Conservation (phyloP, 1,140 invertebrate genomes). For the Drosophila sulfurigaster region DNA sequence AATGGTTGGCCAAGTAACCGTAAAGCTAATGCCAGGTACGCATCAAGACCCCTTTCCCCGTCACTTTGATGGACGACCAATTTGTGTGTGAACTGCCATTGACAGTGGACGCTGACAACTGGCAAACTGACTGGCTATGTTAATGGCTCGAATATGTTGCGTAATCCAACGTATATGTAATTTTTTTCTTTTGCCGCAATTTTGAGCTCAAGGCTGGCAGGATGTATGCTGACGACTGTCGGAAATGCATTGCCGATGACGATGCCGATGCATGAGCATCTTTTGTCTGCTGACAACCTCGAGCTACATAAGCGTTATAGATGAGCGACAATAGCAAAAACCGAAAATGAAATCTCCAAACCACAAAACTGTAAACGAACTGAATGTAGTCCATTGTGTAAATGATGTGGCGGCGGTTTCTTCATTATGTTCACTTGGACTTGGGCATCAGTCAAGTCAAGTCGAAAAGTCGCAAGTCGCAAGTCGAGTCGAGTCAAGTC, state of each 20-base stretch:
- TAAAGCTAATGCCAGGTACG: conserved; percentile 12
- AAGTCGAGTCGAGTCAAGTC: conserved; percentile 63
- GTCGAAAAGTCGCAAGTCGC: no score
- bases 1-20: conserved; percentile 26
- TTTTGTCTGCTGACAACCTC: conserved; percentile 30
- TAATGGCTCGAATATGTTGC: conserved; percentile 62
- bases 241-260: conserved; percentile 26
- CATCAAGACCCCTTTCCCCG: background rate
- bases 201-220: conserved; percentile 74
- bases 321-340: conserved; percentile 8
- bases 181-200: conserved; percentile 20
- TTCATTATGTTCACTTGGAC: conserved; percentile 68
- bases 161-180: conserved; percentile 25
- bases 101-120: conserved; percentile 53
- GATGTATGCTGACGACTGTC: conserved; percentile 66
- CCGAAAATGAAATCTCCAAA: background rate
- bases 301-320: conserved; percentile 22
- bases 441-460: conserved; percentile 59
- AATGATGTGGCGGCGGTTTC: conserved; percentile 23
- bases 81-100: conserved; percentile 72
- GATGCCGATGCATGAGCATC: conserved; percentile 32
- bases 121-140: conserved; percentile 38
- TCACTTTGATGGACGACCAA: conserved; percentile 42
- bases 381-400: conserved; percentile 13
- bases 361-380: conserved; percentile 22